A percentile compares a stretch with the other conserved stretches of the same genome.
phyloP scores from a whole-genome alignment of 2,113 vertebrate species.

The Trematomus loennbergii region DNA sequence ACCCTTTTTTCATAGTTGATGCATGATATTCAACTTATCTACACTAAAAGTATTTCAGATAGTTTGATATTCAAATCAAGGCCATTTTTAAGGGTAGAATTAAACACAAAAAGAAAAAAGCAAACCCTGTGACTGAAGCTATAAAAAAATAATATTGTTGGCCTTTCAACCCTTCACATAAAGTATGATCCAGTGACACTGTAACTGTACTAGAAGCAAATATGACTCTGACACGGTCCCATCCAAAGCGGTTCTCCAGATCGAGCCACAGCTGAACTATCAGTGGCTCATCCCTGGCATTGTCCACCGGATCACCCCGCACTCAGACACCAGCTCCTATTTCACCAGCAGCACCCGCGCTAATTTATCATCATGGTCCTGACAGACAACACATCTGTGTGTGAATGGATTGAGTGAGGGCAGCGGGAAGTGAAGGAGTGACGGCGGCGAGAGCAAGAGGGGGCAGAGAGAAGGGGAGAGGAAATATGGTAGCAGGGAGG shows the following conservation, averaged over 20 bases:
- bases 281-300: constrained; percentile 78
- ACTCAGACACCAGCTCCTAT: constrained; percentile 80
- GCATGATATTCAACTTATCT: neutral
- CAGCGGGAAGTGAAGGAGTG: constrained; percentile 63
- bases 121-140: neutral
- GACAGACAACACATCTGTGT: constrained; percentile 84
- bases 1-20: neutral
- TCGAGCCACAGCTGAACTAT: constrained; percentile 76
- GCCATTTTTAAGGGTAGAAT: neutral
- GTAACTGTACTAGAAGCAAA: constrained; percentile 42
- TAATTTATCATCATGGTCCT: constrained; percentile 83
- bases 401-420: constrained; percentile 74
- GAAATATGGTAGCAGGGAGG: constrained; percentile 67
- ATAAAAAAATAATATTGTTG: neutral
- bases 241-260: constrained; percentile 64
- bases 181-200: constrained; percentile 18
- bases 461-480: constrained; percentile 29
- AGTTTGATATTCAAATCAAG: neutral
- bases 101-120: neutral
- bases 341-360: constrained; percentile 82
- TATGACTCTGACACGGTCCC: constrained; percentile 38
- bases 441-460: constrained; percentile 33
- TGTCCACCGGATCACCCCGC: constrained; percentile 74
- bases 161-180: constrained; percentile 2
- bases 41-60: neutral